These are phyloP conservation scores for Tenualosa ilisha DNA, from an alignment of 2,797 vertebrate species.

Conservation along the genomic window DNA sequence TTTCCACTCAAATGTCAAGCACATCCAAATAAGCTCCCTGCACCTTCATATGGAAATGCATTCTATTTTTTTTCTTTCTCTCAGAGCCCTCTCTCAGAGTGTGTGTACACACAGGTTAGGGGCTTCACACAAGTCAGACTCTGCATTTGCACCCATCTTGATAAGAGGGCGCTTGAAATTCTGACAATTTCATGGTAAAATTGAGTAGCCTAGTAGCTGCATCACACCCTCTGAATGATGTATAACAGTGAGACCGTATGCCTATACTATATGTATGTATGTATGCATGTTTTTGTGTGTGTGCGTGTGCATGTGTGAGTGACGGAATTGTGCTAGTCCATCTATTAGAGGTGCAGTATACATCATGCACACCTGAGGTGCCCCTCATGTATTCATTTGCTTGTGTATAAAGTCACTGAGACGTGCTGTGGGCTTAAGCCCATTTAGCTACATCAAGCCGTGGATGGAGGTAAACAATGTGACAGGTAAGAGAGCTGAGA, in stretches of 20 bases:
- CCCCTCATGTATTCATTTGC: neutral
- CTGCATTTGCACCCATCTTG: conserved; percentile 22
- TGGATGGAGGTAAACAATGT: neutral
- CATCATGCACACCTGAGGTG: neutral
- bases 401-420: neutral
- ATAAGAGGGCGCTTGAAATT: conserved; percentile 36
- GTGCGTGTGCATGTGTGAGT: neutral
- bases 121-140: neutral
- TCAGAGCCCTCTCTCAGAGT: neutral
- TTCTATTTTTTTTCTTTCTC: conserved; percentile 45
- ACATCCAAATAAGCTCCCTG: conserved; percentile 63
- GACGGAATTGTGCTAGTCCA: conserved; percentile 26
- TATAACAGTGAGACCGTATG: conserved; percentile 59
- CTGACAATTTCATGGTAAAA: conserved; percentile 65
- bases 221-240: conserved; percentile 33
- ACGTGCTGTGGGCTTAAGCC: neutral
- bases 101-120: neutral
- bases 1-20: conserved; percentile 74
- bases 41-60: conserved; percentile 72
- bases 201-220: conserved; percentile 29
- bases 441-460: neutral
- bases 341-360: neutral
- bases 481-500: neutral
- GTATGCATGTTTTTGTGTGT: conserved; percentile 1
- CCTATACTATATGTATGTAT: neutral